Percentiles rank a stretch among this genome's conserved stretches.
Conservation (phyloP, 2,113 vertebrate species). For the Rattus norvegicus region DNA sequence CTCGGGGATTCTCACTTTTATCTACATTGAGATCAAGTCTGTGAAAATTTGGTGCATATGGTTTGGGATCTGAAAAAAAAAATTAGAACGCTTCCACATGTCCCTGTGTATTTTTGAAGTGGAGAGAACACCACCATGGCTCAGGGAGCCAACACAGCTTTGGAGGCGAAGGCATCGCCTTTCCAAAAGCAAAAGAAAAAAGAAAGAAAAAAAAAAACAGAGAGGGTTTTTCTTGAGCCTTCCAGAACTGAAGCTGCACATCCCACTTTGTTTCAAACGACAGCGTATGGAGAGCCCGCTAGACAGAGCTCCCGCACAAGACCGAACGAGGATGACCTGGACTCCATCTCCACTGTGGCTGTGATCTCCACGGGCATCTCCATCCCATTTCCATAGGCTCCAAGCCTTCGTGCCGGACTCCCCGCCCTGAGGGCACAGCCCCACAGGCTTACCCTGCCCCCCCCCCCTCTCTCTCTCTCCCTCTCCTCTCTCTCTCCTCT, state of each 20-base stretch:
- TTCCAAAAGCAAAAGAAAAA: neutral
- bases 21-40: slow-evolving; percentile 49
- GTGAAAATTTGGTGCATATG: slow-evolving; percentile 40
- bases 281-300: neutral
- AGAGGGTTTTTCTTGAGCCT: neutral
- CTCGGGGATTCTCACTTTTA: slow-evolving; percentile 63
- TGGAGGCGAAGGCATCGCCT: neutral
- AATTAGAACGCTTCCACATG: neutral
- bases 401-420: neutral
- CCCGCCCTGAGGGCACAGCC: too few relatives aligned
- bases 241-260: neutral
- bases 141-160: neutral
- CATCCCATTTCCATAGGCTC: neutral
- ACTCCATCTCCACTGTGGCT: neutral
- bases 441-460: neutral
- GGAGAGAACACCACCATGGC: neutral
- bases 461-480: too few relatives aligned
- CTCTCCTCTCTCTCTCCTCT: neutral
- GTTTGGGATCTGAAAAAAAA: slow-evolving; percentile 37
- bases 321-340: fast-evolving
- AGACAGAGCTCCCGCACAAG: fast-evolving
- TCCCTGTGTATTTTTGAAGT: slow-evolving; percentile 48
- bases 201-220: neutral
- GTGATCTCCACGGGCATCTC: neutral
- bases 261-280: neutral